Percentiles rank a stretch among this genome's conserved stretches.
Conservation (phyloP, 2,113 vertebrate genomes). For the Peucedramus taeniatus region DNA sequence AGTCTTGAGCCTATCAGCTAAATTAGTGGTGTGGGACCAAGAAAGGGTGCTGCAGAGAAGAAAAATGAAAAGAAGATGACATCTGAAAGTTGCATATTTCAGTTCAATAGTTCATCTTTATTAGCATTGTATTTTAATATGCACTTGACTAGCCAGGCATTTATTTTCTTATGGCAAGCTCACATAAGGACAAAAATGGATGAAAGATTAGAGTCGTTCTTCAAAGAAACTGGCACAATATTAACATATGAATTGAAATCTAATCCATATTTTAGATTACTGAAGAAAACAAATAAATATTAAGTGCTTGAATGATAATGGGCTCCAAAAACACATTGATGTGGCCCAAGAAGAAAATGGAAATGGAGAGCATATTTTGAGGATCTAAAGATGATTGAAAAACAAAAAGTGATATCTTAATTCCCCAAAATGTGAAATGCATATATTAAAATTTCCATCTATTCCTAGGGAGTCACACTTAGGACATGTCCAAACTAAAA, state of each 20-base stretch:
- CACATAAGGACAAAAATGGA: neutral
- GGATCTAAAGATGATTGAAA: neutral
- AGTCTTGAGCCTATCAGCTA: neutral
- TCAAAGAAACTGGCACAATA: neutral
- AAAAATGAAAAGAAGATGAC: neutral
- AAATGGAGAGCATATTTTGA: neutral
- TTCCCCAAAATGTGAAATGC: neutral
- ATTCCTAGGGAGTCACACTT: neutral
- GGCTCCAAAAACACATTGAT: neutral
- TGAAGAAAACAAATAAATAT: neutral
- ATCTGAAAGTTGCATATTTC: neutral
- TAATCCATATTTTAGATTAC: constrained; percentile 3
- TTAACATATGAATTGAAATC: constrained; percentile 26
- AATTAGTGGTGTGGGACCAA: neutral
- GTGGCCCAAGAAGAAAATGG: neutral
- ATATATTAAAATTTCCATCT: neutral
- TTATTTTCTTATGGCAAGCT: neutral
- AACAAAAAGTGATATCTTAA: neutral
- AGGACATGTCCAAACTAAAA: neutral
- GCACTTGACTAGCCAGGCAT: neutral
- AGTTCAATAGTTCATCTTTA: neutral
- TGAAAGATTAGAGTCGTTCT: neutral
- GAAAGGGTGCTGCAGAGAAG: neutral
- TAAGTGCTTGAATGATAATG: neutral
- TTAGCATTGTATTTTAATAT: neutral